These are phyloP conservation scores for Neosalanx taihuensis DNA, from an alignment of 2,797 vertebrate genomes.

Conservation along the genomic window DNA sequence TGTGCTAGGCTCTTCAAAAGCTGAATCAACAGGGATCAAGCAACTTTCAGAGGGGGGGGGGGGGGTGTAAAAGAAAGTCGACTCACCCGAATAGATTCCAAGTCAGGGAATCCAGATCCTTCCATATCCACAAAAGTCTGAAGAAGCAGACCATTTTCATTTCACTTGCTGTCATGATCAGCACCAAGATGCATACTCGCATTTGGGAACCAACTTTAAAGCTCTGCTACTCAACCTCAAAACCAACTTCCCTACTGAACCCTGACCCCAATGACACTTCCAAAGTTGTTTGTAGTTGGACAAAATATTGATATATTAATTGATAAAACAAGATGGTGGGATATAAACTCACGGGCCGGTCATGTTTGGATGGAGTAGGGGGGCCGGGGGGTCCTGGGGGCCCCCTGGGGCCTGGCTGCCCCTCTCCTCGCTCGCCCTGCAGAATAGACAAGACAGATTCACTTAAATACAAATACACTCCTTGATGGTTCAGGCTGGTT, in stretches of 20 bases:
- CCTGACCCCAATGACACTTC: not conserved
- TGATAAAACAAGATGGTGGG: not conserved
- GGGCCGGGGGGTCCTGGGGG: slow-evolving; percentile 84
- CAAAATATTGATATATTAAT: not conserved
- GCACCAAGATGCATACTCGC: not conserved
- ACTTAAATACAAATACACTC: not conserved
- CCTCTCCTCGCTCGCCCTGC: slow-evolving; percentile 83
- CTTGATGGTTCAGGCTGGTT: not conserved
- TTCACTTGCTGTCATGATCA: too few relatives aligned
- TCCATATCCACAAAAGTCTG: slow-evolving; percentile 92
- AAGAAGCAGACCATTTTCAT: not conserved
- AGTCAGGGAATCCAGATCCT: slow-evolving; percentile 82
- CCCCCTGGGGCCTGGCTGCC: slow-evolving; percentile 74
- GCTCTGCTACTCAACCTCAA: too few relatives aligned
- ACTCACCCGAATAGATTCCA: slow-evolving; percentile 76
- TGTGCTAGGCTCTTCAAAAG: not conserved
- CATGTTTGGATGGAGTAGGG: slow-evolving; percentile 52
- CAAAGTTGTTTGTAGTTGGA: not conserved
- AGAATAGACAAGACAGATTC: not conserved
- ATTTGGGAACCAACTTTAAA: too few relatives aligned
- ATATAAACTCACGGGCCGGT: slow-evolving; percentile 59
- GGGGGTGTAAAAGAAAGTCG: not conserved
- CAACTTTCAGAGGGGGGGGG: not conserved
- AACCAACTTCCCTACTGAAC: not conserved
- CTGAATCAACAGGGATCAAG: not conserved